These are phyloP conservation scores for Drosophila albomicans DNA, from an alignment of 1,140 invertebrate genomes.

Conservation along the genomic window DNA sequence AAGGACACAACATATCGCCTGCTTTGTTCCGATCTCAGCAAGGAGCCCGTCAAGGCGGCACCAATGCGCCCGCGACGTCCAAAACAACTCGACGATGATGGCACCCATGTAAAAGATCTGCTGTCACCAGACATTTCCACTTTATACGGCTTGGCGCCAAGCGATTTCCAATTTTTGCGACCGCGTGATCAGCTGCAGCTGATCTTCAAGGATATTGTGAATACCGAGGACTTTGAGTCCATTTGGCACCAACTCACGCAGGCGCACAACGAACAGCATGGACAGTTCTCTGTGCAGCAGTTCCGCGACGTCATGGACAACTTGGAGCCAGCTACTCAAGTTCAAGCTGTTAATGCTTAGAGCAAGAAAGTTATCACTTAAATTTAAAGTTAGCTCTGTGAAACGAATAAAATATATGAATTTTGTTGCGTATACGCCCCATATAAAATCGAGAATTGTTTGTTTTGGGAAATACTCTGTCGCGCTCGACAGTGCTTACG, in stretches of 20 bases:
- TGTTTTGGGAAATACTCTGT: no score
- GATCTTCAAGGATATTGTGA: slow-evolving; percentile 56
- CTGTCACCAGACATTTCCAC: slow-evolving; percentile 47
- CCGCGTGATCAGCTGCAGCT: slow-evolving; percentile 45
- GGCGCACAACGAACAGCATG: slow-evolving; percentile 20
- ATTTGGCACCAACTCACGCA: slow-evolving; percentile 57
- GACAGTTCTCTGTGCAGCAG: slow-evolving; percentile 42
- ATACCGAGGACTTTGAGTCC: slow-evolving; percentile 38
- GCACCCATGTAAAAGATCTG: slow-evolving; percentile 48
- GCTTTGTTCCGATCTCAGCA: slow-evolving; percentile 60
- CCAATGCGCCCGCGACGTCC: background rate
- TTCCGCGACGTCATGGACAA: slow-evolving; percentile 55
- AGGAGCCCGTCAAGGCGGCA: slow-evolving; percentile 12
- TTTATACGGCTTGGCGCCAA: slow-evolving; percentile 40
- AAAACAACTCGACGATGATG: slow-evolving; percentile 17
- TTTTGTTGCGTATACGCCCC: no score
- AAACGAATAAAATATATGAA: no score
- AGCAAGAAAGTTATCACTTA: background rate
- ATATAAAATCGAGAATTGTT: no score
- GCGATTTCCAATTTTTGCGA: slow-evolving; percentile 58
- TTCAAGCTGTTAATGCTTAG: background rate
- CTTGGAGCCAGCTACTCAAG: slow-evolving; percentile 4
- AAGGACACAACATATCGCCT: slow-evolving; percentile 68
- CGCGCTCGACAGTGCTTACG: no score
- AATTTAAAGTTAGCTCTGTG: background rate